Base-by-base conservation (phyloP, 2,797 vertebrate species). In the Netta rufina region DNA sequence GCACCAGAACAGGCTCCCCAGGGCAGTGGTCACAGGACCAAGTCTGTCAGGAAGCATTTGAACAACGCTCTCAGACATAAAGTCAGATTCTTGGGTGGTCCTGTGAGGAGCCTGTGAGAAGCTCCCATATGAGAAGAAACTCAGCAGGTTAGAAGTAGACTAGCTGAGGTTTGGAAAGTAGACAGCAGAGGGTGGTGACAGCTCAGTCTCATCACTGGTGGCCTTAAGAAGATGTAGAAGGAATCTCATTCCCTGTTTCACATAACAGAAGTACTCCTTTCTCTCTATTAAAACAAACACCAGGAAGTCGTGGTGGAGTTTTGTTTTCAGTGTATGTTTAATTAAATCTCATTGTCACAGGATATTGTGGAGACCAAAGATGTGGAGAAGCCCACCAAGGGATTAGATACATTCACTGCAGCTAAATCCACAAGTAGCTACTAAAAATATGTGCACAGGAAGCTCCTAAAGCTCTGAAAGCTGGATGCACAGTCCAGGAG, bases 111-210 rank as follows among this genome's bases (percentile, higher is more conserved):
- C 51, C 51, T 8, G 13, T 65, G 49, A 74, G 75, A 77, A 58
- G 15, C 7, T 76, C 41, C 64, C 11, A 36, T n/a, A 17, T 28
- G 25, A 45, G 66, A 45, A 91, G 87, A 90, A 86, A 45, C 8
- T 12, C 53, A 72, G 6, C 14, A 66, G 14, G 32, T 64, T 36
- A 33, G 64, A 83, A 60, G 27, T 45, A 89, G 69, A 87, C 27
- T 74, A 82, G 51, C n/a, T 87, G 78, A 92, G 89, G 49, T 49
- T 69, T 84, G 66, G 51, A 76, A 90, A 89, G n/a, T 12, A 89
- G 66, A 89, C 56, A 87, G 53, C 57, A 74, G 43, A 80, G 22
- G 15, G 61, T 82, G 25, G 11, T 80, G 62, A 58, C 32, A 85
- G 13, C 12, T 87, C 84, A 27, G 22, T 67, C 18, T 64, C 9